These are phyloP conservation scores for Ceriagrion tenellum DNA, from an alignment of 2,888 invertebrate species.

Conservation along the genomic window DNA sequence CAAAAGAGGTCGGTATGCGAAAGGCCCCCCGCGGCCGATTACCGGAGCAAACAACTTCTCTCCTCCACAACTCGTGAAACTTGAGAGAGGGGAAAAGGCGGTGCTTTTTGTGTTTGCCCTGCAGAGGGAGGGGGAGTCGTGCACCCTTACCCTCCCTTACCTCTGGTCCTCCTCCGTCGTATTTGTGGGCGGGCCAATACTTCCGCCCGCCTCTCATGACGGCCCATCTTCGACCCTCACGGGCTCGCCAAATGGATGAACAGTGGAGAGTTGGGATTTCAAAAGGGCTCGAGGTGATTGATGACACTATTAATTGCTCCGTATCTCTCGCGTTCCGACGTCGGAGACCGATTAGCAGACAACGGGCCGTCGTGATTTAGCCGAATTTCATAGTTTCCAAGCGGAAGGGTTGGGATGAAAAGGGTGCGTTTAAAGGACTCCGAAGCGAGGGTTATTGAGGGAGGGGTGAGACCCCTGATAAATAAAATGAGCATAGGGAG, in stretches of 20 bases:
- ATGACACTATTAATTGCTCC: slow-evolving; percentile 59
- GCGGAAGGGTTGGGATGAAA: background rate
- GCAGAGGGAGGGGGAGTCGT: background rate
- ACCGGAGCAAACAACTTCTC: background rate
- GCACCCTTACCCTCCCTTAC: no score
- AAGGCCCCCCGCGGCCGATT: background rate
- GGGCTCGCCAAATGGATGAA: background rate
- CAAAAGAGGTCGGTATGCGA: background rate
- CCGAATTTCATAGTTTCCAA: slow-evolving; percentile 61
- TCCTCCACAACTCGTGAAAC: background rate
- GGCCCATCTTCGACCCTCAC: background rate
- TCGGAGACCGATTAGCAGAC: slow-evolving; percentile 51
- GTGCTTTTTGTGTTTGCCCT: background rate
- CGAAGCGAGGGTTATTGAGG: background rate
- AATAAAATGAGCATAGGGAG: background rate
- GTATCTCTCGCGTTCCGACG: slow-evolving; percentile 31
- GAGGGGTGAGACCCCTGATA: background rate
- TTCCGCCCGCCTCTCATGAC: background rate
- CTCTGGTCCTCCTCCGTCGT: no score
- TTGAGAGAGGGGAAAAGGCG: background rate
- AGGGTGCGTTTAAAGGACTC: background rate
- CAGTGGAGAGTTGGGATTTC: background rate
- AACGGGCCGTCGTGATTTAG: slow-evolving; percentile 59
- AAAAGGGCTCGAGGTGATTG: slow-evolving; percentile 38
- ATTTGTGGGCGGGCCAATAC: background rate